A percentile compares a stretch with the other conserved stretches of the same genome.
Conservation (phyloP, 1,140 invertebrate species). For the Lepidurus couesii region DNA sequence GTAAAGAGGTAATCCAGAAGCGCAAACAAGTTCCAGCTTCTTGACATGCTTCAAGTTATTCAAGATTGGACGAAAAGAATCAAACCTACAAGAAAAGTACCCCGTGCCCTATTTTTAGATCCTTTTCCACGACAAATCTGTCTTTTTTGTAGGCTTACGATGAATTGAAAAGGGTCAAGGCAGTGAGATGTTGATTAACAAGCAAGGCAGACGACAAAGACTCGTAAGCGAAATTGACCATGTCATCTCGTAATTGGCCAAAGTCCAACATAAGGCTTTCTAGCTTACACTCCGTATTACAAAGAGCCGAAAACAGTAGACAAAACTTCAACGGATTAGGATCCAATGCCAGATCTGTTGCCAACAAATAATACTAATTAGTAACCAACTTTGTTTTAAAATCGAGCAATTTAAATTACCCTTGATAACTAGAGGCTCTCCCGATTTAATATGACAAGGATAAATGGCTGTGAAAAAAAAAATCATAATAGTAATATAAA, state of each 20-base stretch:
- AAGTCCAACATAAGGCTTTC: slow-evolving; percentile 9
- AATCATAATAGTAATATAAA: background rate
- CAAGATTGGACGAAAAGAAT: background rate
- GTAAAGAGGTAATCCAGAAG: background rate
- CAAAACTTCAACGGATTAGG: slow-evolving; percentile 4
- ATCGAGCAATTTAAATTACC: background rate
- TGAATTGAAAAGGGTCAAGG: slow-evolving; percentile 9
- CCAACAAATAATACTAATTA: too few relatives aligned
- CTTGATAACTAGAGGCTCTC: background rate
- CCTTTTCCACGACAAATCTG: too few relatives aligned
- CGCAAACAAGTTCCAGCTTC: background rate
- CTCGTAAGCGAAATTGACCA: background rate
- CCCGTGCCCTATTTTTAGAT: too few relatives aligned
- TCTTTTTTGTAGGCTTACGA: background rate
- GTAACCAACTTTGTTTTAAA: background rate
- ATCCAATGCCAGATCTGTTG: background rate
- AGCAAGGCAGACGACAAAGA: background rate
- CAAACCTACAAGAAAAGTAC: background rate
- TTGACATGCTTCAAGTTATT: background rate
- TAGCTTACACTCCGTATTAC: background rate
- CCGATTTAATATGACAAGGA: background rate
- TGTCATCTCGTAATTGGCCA: background rate
- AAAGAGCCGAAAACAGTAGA: background rate
- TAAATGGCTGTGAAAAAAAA: background rate
- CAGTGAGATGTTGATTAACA: background rate